Evolutionary conservation across 2,888 invertebrate genomes (phyloP).

Genomic region (Leptopilina syphax): DNA sequence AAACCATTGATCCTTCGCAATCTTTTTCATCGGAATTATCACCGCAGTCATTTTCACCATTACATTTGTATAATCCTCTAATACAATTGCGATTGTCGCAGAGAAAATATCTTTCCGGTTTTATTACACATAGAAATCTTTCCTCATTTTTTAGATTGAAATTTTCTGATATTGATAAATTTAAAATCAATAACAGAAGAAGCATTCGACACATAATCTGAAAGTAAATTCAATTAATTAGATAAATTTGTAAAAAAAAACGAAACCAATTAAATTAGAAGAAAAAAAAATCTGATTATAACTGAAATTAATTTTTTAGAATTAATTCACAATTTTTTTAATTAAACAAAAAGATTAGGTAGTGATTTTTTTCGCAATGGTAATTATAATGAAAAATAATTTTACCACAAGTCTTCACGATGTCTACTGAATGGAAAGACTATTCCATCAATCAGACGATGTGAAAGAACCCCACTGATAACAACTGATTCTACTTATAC

Average conservation of each 20-base stretch:
- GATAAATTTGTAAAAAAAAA: background rate
- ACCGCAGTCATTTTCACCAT: slow-evolving; percentile 78
- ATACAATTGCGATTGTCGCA: slow-evolving; percentile 77
- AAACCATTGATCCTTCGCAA: slow-evolving; percentile 70
- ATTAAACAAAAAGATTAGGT: background rate
- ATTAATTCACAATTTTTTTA: background rate
- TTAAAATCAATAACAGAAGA: background rate
- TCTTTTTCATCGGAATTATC: slow-evolving; percentile 81
- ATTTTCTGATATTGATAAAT: background rate
- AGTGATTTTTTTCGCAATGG: background rate
- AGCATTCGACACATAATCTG: slow-evolving; percentile 31
- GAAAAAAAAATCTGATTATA: background rate
- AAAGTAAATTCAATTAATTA: slow-evolving; percentile 6
- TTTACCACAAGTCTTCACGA: slow-evolving; percentile 21
- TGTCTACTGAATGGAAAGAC: background rate
- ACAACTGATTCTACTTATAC: slow-evolving; percentile 39
- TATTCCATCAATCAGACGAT: slow-evolving; percentile 37
- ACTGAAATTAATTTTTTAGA: too few relatives aligned
- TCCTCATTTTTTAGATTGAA: too few relatives aligned
- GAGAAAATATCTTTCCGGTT: background rate
- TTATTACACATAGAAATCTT: too few relatives aligned
- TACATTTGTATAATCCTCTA: slow-evolving; percentile 76
- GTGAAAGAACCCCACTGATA: slow-evolving; percentile 35
- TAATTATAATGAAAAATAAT: slow-evolving; percentile 18
- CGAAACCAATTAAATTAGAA: background rate